Evolutionary conservation across 2,888 invertebrate species (phyloP).

Genomic region (Eristalis intricaria): DNA sequence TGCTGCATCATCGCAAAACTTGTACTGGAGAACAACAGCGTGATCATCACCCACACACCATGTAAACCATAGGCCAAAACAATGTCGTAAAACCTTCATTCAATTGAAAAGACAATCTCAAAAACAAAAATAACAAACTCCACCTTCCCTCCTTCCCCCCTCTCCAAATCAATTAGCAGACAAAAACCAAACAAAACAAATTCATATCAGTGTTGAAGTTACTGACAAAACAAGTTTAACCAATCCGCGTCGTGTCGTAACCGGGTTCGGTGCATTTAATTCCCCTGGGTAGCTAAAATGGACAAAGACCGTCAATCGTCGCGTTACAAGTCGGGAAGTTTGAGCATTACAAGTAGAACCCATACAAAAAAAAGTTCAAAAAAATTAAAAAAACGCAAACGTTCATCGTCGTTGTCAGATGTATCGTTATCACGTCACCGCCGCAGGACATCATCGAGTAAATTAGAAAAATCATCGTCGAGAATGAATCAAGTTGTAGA

Average conservation of each 20-base stretch:
- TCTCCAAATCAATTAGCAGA: neutral
- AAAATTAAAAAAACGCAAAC: constrained; percentile 72
- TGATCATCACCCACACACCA: neutral
- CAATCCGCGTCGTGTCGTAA: neutral
- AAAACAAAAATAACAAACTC: neutral
- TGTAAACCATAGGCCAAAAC: neutral
- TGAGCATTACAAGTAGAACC: constrained; percentile 57
- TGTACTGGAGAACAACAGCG: neutral
- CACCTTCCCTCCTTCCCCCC: neutral
- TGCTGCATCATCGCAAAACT: neutral
- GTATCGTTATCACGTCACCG: constrained; percentile 36
- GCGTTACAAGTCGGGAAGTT: constrained; percentile 55
- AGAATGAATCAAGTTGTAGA: constrained; percentile 82
- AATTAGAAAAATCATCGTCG: constrained; percentile 32
- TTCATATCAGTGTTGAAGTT: neutral
- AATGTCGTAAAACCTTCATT: neutral
- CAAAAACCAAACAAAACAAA: neutral
- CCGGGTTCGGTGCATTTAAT: neutral
- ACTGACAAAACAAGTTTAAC: neutral
- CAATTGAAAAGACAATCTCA: neutral
- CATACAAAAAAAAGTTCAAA: constrained; percentile 70
- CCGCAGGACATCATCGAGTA: constrained; percentile 42
- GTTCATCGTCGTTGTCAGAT: constrained; percentile 59
- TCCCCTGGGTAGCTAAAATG: constrained; percentile 30
- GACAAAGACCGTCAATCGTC: constrained; percentile 62